Conservation (phyloP, 2,113 vertebrate species). For the Bolborhynchus lineola region DNA sequence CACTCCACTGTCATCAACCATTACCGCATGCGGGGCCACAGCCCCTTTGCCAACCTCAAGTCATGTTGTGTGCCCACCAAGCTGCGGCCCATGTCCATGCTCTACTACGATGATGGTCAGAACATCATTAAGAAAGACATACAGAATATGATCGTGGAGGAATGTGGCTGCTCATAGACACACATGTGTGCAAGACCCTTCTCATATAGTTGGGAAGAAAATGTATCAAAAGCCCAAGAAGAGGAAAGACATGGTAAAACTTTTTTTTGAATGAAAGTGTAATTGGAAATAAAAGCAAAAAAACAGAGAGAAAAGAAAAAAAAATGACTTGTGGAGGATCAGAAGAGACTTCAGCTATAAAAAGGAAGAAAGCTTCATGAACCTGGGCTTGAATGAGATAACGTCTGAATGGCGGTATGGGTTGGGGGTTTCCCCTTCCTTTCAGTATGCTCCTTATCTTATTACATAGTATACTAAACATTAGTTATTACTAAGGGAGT, state of each 20-base stretch:
- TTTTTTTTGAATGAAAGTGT: conserved; percentile 64
- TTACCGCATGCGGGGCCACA: conserved; percentile 93
- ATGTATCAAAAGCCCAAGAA: conserved; percentile 49
- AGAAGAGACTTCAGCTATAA: conserved; percentile 29
- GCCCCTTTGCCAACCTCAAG: conserved; percentile 92
- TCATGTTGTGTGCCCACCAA: conserved; percentile 96
- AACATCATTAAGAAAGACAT: conserved; percentile 99
- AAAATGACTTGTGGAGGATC: conserved; percentile 12
- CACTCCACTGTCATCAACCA: conserved; percentile 98
- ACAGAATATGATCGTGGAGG: conserved; percentile 98
- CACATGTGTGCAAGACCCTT: neutral
- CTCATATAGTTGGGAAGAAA: neutral
- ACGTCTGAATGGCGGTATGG: conserved; percentile 30
- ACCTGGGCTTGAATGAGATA: conserved; percentile 62
- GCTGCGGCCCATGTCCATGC: conserved; percentile 98
- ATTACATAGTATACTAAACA: conserved; percentile 43
- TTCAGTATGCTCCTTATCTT: conserved; percentile 55
- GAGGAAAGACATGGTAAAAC: conserved; percentile 25
- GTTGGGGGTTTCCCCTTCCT: conserved; percentile 46
- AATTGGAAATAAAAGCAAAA: conserved; percentile 9
- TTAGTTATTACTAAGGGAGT: conserved; percentile 44
- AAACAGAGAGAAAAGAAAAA: neutral
- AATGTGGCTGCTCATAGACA: conserved; percentile 93
- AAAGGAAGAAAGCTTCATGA: conserved; percentile 57
- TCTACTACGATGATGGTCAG: conserved; percentile 96